These are phyloP conservation scores for Erebia epiphron DNA, from an alignment of 2,888 invertebrate genomes.

Conservation along the genomic window DNA sequence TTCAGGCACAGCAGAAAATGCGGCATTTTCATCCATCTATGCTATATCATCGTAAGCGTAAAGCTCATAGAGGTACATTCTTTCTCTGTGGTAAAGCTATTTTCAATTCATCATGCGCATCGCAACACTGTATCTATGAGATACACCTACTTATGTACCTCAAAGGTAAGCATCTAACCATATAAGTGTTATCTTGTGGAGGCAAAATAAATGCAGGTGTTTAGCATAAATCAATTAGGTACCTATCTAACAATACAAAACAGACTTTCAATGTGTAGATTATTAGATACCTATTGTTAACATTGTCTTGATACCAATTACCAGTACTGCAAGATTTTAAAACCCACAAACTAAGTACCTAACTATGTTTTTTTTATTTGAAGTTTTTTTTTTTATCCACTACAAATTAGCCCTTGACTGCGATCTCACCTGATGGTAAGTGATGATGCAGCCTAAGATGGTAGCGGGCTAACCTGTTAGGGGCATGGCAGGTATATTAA, in stretches of 20 bases:
- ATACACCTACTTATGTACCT: background rate
- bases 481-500: too few species aligned
- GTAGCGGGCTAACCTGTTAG: too few species aligned
- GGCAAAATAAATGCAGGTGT: background rate
- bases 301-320: background rate
- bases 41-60: background rate
- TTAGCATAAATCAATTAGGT: background rate
- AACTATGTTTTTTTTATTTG: too few species aligned
- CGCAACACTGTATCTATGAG: slow-evolving; percentile 5
- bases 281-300: background rate
- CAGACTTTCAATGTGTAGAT: background rate
- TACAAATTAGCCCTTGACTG: too few species aligned
- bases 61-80: too few species aligned
- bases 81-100: background rate
- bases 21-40: too few species aligned
- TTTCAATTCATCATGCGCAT: background rate
- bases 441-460: too few species aligned
- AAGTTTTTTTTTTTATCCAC: too few species aligned
- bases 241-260: background rate
- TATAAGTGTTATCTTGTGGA: background rate
- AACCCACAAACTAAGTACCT: background rate
- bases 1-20: too few species aligned
- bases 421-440: too few species aligned
- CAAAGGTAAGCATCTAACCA: background rate
- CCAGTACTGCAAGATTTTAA: background rate